Evolutionary conservation across 1,140 invertebrate species (phyloP).

Genomic region (Palaemon carinicauda): DNA sequence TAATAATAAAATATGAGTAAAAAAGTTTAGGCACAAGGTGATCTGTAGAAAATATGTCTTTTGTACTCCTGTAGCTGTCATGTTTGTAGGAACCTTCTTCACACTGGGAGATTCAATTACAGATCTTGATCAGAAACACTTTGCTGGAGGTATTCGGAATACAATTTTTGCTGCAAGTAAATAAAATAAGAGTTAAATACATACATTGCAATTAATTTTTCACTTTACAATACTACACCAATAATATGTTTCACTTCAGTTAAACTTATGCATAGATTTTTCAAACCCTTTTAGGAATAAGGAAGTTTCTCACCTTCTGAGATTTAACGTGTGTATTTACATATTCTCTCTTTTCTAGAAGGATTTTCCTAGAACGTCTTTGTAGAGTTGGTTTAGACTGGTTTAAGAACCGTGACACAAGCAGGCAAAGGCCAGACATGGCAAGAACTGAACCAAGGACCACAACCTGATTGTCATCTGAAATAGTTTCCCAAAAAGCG

Average conservation of each 20-base stretch:
- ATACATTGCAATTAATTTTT: neutral
- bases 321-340: slow-evolving; percentile 66
- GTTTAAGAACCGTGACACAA: slow-evolving; percentile 65
- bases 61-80: neutral
- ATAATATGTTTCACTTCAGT: too few relatives aligned
- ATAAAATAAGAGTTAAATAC: slow-evolving; percentile 18
- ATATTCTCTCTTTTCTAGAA: slow-evolving; percentile 67
- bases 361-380: slow-evolving; percentile 66
- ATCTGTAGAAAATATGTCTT: neutral
- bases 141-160: slow-evolving; percentile 69
- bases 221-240: neutral
- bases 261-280: too few relatives aligned
- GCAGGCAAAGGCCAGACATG: slow-evolving; percentile 64
- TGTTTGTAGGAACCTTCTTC: neutral
- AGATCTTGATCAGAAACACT: slow-evolving; percentile 70
- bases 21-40: slow-evolving; percentile 14
- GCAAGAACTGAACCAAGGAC: slow-evolving; percentile 63
- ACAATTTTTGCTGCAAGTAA: slow-evolving; percentile 67
- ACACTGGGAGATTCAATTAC: slow-evolving; percentile 57
- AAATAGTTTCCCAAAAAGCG: slow-evolving; percentile 63
- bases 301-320: slow-evolving; percentile 66
- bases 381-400: slow-evolving; percentile 65
- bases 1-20: neutral
- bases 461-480: slow-evolving; percentile 63
- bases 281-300: neutral